Evolutionary conservation across 2,888 invertebrate genomes (phyloP), one percentile per base, ranked within the genome.

Genomic region (Aleiodes leptofemur): DNA sequence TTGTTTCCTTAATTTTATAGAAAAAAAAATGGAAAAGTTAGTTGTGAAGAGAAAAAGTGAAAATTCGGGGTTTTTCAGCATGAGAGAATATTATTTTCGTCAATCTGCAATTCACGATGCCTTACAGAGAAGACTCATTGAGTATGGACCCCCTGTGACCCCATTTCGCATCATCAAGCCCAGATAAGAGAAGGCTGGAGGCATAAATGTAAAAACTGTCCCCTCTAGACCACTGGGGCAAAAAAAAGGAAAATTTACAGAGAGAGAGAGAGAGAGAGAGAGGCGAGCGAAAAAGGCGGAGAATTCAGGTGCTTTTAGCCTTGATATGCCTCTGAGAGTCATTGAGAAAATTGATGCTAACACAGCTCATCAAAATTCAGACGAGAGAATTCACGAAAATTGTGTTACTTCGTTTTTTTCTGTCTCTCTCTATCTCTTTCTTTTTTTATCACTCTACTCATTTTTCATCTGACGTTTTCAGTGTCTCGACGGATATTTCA

Each of bases 121-220:
- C n/a, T 38, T 61, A 4, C 38, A 14, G 14, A 53, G 16, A 2
- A n/a, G n/a, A 14, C 38, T 61, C 61, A 61, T 43, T 61, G 14
- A 43, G 43, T 14, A 38, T 6, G 43, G 61, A 38, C 2, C 61
- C 61, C 43, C 16, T 16, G 43, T 16, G 38, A 43, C 61, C 38
- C 11, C 61, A 38, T 61, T 61, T n/a, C 38, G 43, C 43, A 61
- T 61, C n/a, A 61, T 38, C 38, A 61, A 34, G 13, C 57, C 57
- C n/a, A 61, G 38, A 14, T 61, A 61, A 61, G 16, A 61, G 8
- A 9, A 61, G 14, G 7, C 43, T 43, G 9, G 34, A 61, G n/a
- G 38, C 61, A 61, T 43, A 38, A 38, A 61, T 16, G 16, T 61
- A 43, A 43, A 9, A 57, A 57, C 29, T 29, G 57, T 57, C 14